Evolutionary conservation across 2,113 vertebrate genomes (phyloP).

Genomic region (Girardinichthys multiradiatus): DNA sequence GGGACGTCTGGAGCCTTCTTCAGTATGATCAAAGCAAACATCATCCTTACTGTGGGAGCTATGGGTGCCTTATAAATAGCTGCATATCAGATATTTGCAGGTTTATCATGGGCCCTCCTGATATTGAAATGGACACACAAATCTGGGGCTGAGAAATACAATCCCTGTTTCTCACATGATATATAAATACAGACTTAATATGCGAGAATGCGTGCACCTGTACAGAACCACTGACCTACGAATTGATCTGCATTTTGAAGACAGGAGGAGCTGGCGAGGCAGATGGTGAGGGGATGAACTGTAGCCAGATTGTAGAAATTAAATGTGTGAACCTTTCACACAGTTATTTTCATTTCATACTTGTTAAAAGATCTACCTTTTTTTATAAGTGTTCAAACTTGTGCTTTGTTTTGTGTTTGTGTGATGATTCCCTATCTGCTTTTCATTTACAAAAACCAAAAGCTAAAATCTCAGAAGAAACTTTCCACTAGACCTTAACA

Average conservation of each 20-base stretch:
- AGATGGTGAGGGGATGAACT: conserved; percentile 11
- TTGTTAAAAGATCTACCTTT: neutral
- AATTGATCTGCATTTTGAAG: neutral
- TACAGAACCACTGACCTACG: neutral
- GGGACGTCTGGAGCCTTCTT: too few relatives aligned
- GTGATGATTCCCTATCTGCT: neutral
- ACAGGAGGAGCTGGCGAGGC: neutral
- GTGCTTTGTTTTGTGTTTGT: neutral
- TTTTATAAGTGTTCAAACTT: neutral
- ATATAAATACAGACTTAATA: neutral
- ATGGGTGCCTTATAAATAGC: neutral
- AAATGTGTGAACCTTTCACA: neutral
- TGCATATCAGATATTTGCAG: neutral
- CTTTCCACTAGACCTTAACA: neutral
- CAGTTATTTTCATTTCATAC: neutral
- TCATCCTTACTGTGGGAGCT: neutral
- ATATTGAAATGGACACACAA: neutral
- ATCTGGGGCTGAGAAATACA: neutral
- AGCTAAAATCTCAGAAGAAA: neutral
- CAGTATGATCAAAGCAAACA: neutral
- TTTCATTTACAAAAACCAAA: neutral
- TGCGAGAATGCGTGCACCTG: neutral
- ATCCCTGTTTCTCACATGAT: neutral
- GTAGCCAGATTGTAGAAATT: conserved; percentile 8
- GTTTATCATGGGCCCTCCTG: neutral